Conservation (phyloP, 2,888 invertebrate species). For the Athalia circularis region DNA sequence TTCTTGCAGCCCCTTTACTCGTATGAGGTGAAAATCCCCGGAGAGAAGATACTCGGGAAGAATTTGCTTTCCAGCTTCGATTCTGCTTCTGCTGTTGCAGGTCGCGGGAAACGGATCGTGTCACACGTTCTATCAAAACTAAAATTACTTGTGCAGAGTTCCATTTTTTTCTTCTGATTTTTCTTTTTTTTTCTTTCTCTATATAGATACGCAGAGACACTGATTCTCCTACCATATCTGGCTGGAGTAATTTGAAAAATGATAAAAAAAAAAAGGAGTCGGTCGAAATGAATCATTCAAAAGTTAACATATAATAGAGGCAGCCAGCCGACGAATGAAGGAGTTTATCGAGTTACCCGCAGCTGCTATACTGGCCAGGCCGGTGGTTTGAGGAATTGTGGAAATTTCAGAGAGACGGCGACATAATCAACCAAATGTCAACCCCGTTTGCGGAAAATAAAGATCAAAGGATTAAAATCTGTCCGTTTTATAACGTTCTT, state of each 20-base stretch:
- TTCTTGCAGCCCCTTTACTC: neutral
- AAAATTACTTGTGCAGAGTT: constrained; percentile 5
- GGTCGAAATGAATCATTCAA: neutral
- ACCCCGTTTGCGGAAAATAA: constrained; percentile 54
- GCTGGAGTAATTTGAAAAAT: neutral
- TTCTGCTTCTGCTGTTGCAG: too few relatives aligned
- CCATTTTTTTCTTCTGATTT: neutral
- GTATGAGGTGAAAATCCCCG: constrained; percentile 19
- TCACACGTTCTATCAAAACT: constrained; percentile 28
- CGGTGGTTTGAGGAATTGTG: constrained; percentile 31
- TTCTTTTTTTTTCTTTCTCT: neutral
- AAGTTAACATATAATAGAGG: constrained; percentile 35
- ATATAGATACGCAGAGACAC: neutral
- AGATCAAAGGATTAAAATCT: constrained; percentile 61
- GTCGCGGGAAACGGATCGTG: neutral
- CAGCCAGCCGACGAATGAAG: constrained; percentile 29
- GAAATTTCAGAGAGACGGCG: neutral
- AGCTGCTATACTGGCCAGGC: constrained; percentile 46
- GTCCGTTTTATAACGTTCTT: constrained; percentile 3
- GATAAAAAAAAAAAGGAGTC: neutral
- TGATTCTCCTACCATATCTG: neutral
- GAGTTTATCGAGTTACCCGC: constrained; percentile 52
- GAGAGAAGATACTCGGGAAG: constrained; percentile 6
- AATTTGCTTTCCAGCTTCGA: neutral
- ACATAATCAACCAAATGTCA: constrained; percentile 63